These are phyloP conservation scores for Eubasilissa splendida DNA, from an alignment of 2,888 invertebrate genomes.

Conservation along the genomic window DNA sequence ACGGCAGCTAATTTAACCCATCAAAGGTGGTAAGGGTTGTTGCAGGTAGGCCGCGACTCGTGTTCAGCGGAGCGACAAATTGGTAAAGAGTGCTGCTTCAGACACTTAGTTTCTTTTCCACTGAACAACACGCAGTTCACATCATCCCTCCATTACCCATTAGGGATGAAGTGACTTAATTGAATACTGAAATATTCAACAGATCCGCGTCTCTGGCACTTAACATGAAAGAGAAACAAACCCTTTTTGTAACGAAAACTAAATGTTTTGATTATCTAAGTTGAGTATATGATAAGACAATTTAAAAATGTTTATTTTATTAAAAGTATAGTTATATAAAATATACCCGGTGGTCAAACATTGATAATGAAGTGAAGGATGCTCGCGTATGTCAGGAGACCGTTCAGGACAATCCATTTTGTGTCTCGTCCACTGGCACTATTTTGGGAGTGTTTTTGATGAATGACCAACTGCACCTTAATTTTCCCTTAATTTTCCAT, in stretches of 20 bases:
- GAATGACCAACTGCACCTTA: too few relatives aligned
- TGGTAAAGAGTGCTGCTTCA: constrained; percentile 51
- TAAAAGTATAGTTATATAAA: too few relatives aligned
- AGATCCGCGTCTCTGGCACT: constrained; percentile 2
- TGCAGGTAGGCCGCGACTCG: constrained; percentile 31
- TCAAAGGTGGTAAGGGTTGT: constrained; percentile 46
- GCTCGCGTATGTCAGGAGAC: too few relatives aligned
- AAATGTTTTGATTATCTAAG: neutral
- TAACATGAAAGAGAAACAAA: constrained; percentile 10
- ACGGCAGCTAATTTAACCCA: constrained; percentile 39
- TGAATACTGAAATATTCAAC: constrained; percentile 51
- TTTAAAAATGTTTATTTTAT: too few relatives aligned
- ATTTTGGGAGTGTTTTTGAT: too few relatives aligned
- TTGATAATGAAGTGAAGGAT: too few relatives aligned
- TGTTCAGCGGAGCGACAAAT: constrained; percentile 55
- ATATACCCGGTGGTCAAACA: too few relatives aligned
- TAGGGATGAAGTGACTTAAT: constrained; percentile 21
- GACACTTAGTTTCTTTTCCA: constrained; percentile 50
- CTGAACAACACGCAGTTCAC: constrained; percentile 32
- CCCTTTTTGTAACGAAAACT: neutral
- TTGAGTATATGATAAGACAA: too few relatives aligned
- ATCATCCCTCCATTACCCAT: constrained; percentile 5
- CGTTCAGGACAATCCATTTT: too few relatives aligned
- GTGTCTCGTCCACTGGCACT: too few relatives aligned
- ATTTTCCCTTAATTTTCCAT: too few relatives aligned